Evolutionary conservation across 2,113 vertebrate genomes (phyloP).

Genomic region (Machaerirhynchus nigripectus): DNA sequence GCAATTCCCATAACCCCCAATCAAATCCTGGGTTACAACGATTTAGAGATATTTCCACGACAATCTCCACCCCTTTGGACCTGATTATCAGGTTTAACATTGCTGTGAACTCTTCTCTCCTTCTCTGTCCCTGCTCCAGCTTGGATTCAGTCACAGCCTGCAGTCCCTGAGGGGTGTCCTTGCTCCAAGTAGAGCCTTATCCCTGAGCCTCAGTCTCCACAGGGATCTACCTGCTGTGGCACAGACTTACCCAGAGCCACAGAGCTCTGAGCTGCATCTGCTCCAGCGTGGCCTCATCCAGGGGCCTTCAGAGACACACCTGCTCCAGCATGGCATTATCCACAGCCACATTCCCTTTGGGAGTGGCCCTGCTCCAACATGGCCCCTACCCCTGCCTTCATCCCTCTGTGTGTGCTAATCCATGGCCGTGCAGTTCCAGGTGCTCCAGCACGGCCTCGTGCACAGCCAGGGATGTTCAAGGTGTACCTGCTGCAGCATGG

Average conservation of each 20-base stretch:
- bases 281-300: background rate
- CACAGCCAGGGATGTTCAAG: background rate
- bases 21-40: background rate
- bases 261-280: background rate
- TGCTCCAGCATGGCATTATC: background rate
- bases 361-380: background rate
- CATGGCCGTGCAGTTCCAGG: background rate
- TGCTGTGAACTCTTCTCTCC: background rate
- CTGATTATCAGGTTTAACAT: background rate
- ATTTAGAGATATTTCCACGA: background rate
- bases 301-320: background rate
- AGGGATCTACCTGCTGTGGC: background rate
- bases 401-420: background rate
- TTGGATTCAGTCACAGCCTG: background rate
- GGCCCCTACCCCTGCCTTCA: background rate
- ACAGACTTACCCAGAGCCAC: background rate
- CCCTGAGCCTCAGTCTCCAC: background rate
- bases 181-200: background rate
- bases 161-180: background rate
- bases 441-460: background rate
- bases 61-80: background rate
- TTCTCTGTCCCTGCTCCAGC: background rate
- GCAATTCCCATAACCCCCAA: background rate
- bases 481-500: background rate
- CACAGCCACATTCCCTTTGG: background rate